phyloP scores from a whole-genome alignment of 2,113 vertebrate genomes.

The Xiphophorus couchianus region DNA sequence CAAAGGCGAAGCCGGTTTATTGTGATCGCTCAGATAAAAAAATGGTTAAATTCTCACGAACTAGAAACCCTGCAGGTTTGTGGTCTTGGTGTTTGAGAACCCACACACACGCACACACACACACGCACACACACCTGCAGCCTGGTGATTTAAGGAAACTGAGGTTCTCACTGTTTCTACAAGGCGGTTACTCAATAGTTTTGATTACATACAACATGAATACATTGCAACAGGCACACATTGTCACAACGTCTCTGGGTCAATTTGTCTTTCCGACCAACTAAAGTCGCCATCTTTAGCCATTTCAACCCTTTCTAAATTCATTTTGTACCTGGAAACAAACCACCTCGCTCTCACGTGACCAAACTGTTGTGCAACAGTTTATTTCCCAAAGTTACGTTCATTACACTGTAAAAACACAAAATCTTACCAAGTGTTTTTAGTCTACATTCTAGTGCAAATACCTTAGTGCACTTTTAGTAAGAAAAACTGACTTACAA shows the following conservation, averaged over 20 bases:
- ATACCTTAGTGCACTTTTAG: too few relatives aligned
- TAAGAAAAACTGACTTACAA: too few relatives aligned
- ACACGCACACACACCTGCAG: not conserved
- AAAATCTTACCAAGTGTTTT: too few relatives aligned
- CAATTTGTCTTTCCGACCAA: not conserved
- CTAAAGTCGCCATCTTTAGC: too few relatives aligned
- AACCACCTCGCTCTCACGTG: too few relatives aligned
- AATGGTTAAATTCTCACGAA: not conserved
- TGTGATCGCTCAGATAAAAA: not conserved
- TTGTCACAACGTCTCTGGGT: not conserved
- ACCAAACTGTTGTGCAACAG: not conserved
- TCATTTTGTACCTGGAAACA: not conserved
- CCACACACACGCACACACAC: constrained; percentile 16
- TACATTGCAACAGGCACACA: not conserved
- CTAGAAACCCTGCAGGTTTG: constrained; percentile 12
- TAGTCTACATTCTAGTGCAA: too few relatives aligned
- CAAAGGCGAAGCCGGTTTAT: not conserved
- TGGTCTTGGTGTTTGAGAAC: constrained; percentile 20
- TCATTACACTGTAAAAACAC: not conserved
- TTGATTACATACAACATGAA: not conserved
- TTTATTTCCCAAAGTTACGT: not conserved
- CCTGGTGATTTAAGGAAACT: constrained; percentile 2
- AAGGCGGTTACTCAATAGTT: not conserved
- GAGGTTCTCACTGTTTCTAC: not conserved
- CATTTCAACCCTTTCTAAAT: not conserved